Conservation (phyloP, 2,888 invertebrate genomes). For the Anoplius nigerrimus region DNA sequence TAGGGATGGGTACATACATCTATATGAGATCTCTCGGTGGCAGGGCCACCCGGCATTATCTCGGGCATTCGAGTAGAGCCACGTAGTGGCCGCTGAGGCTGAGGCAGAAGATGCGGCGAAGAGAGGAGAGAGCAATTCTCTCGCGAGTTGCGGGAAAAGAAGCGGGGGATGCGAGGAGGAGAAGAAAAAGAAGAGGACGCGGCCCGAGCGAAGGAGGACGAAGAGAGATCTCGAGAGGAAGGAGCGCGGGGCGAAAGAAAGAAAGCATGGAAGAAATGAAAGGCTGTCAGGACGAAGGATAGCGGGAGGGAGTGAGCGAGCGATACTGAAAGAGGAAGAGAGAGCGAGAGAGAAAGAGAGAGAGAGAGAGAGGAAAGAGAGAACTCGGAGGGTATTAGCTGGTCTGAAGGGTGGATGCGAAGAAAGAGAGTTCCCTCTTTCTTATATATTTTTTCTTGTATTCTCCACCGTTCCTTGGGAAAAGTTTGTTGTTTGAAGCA, state of each 20-base stretch:
- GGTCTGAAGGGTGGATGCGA: conserved; percentile 74
- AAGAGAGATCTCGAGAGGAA: conserved; percentile 26
- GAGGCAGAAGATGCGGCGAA: conserved; percentile 2
- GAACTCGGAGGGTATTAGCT: conserved; percentile 72
- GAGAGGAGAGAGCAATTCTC: conserved; percentile 1
- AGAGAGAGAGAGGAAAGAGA: conserved; percentile 56
- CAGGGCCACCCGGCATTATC: conserved; percentile 34
- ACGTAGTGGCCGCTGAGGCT: conserved; percentile 10
- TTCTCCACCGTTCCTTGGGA: conserved; percentile 77
- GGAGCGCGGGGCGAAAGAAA: conserved; percentile 37
- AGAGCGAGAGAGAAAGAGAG: conserved; percentile 56
- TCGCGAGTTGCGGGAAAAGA: conserved; percentile 15
- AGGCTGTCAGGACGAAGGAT: conserved; percentile 69
- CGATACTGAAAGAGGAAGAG: conserved; percentile 43
- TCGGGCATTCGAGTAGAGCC: conserved; percentile 23
- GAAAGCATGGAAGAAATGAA: conserved; percentile 58
- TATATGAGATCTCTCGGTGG: conserved; percentile 15
- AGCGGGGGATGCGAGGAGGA: conserved; percentile 26
- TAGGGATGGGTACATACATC: neutral
- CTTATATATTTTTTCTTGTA: conserved; percentile 74
- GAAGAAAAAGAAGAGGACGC: conserved; percentile 25
- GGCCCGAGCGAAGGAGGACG: conserved; percentile 9
- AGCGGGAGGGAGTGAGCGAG: conserved; percentile 43
- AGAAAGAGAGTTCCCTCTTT: conserved; percentile 74
- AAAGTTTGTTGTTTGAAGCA: conserved; percentile 81